A percentile compares a stretch with the other conserved stretches of the same genome.
These are phyloP conservation scores for Entelurus aequoreus DNA, from an alignment of 2,113 vertebrate species.

Conservation along the genomic window DNA sequence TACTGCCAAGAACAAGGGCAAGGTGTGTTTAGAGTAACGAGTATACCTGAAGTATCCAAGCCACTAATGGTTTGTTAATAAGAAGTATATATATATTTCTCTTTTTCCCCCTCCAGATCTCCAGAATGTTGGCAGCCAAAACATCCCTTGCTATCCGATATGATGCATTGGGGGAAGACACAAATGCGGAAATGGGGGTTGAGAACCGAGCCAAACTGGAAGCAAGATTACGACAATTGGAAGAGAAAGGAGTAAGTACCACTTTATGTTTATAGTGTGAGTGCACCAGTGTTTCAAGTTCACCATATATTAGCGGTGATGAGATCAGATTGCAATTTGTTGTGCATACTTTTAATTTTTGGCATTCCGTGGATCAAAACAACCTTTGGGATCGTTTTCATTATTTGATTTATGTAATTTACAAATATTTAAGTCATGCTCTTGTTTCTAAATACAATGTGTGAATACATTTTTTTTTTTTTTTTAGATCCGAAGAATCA, in stretches of 20 bases:
- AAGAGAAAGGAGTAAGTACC: conserved; percentile 88
- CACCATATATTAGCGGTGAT: too few species aligned
- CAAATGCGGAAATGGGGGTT: conserved; percentile 86
- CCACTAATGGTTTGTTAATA: too few species aligned
- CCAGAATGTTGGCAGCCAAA: conserved; percentile 95
- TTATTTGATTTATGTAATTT: neutral
- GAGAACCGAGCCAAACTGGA: conserved; percentile 95
- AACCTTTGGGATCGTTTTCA: neutral
- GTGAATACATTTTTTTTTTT: neutral
- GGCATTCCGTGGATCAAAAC: too few species aligned
- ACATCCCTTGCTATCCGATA: conserved; percentile 89
- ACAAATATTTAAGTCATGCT: neutral
- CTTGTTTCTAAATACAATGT: neutral
- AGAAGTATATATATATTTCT: neutral
- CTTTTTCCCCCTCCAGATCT: conserved; percentile 69
- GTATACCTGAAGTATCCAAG: neutral
- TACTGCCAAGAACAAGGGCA: conserved; percentile 93
- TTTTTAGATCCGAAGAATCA: conserved; percentile 86
- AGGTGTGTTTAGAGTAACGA: conserved; percentile 68
- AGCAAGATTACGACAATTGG: conserved; percentile 80
- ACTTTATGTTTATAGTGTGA: too few species aligned
- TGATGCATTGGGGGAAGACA: conserved; percentile 91
- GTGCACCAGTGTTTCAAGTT: too few species aligned
- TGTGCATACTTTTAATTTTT: too few species aligned
- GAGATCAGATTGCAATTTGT: neutral